Base-by-base conservation (phyloP, 1,140 invertebrate genomes). In the Drosophila teissieri region DNA sequence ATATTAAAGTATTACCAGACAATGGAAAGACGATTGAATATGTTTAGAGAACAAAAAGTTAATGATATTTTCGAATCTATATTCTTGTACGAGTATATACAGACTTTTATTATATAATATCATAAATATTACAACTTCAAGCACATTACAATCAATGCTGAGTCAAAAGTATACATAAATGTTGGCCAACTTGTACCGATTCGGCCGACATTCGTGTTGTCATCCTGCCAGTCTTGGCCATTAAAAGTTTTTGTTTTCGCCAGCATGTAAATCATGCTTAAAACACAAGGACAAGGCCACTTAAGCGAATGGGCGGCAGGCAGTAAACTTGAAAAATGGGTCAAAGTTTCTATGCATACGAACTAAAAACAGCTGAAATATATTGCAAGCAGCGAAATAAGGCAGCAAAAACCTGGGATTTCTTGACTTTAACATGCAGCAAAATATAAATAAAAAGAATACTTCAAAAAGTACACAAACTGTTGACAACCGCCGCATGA, bases 241-340 rank as follows among this genome's bases (percentile, higher is more conserved):
- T 68, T 70, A 70, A 68, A 70, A 70, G 40, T 55, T 68, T 54
- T 42, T 34, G 44, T 37, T 34, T 64, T 40, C 4, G 44, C 58
- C n/a, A 42, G 17, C 45, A 22, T 40, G 63, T 68, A 70, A 70
- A 68, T 70, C 67, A 68, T 55, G 42, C 34, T 68, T 48, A 55
- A 39, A 36, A 19, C 11, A 15, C 63, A 55, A 48, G 63, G 67
- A 69, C 48, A 46, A 39, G 48, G 48, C 40, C 61, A 46, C n/a
- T 17, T 31, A 2, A 11, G 4, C 12, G 55, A 11, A 27, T 37
- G 37, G 24, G 15, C 11, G 57, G 10, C 11, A 17, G 56, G 45
- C 60, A 42, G 49, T 39, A 55, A 55, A 69, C 63, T 68, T 70
- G 67, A 70, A 46, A 69, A 70, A 70, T 70, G 67, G 67, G 34